Evolutionary conservation across 2,113 vertebrate species (phyloP), one percentile per base, ranked within the genome.

Genomic region (Athene cunicularia): DNA sequence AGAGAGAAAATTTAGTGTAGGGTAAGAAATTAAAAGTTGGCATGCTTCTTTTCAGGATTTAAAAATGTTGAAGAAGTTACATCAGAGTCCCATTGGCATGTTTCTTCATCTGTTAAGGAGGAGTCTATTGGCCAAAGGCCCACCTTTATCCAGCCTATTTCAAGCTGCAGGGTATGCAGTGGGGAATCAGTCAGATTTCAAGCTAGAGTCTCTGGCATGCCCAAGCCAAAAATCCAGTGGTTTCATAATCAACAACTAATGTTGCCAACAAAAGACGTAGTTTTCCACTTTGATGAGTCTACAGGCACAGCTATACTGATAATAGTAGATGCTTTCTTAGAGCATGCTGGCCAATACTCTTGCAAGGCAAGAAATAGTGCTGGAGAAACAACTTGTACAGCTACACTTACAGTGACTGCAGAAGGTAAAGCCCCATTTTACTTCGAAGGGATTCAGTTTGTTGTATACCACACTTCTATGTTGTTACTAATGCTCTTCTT

Each of bases 21-120:
- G 87, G 92, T 86, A 92, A 93, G 83, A 92, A 91, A 98, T 98
- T 98, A 98, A 99, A 99, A 96, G 93, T 95, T 98, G 98, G 75
- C 98, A 86, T 99, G 98, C 99, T 99, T 99, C 98, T 98, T 99
- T 99, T 98, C 99, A 99, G 99, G 99, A 88, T 96, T 98, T 98
- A 99, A 96, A 96, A 98, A 98, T 90, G 94, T 97, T 95, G 98
- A 95, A 98, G 98, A 99, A 94, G 81, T 97, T 97, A 97, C 98
- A 96, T 91, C 99, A 88, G 95, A 97, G 95, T 95, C 98, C 96
- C 97, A 98, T 91, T 98, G 98, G 98, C 98, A 98, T 95, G 85
- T 98, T 95, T 97, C 98, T 95, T 98, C 98, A 96, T 97, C 98
- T 98, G 91, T 98, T 98, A 99, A 99, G 98, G 99, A 98, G 98